Percentiles rank a stretch among this genome's conserved stretches.
Conservation (phyloP, 2,888 invertebrate genomes). For the Tenodera sinensis region DNA sequence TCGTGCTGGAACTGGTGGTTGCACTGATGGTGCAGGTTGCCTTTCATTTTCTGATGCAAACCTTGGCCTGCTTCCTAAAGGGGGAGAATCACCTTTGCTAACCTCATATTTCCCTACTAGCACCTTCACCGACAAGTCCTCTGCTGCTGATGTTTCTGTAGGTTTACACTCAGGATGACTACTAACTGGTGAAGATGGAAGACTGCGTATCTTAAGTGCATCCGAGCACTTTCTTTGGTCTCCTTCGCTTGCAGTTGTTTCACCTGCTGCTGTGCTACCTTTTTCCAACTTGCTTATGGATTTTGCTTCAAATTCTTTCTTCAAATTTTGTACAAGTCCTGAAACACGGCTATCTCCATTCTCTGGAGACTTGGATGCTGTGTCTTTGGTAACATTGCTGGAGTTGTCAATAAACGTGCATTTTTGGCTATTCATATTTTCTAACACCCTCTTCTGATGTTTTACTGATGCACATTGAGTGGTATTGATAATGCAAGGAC, state of each 20-base stretch:
- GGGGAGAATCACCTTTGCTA: conserved; percentile 31
- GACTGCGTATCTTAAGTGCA: conserved; percentile 49
- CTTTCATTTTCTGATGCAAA: conserved; percentile 37
- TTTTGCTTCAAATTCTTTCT: conserved; percentile 85
- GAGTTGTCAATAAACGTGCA: conserved; percentile 44
- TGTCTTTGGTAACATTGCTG: conserved; percentile 35
- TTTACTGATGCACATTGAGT: conserved; percentile 53
- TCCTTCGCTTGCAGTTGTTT: conserved; percentile 12
- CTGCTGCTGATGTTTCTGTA: conserved; percentile 42
- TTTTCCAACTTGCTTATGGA: conserved; percentile 39
- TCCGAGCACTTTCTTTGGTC: conserved; percentile 28
- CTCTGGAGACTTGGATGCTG: conserved; percentile 23
- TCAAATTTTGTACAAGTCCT: conserved; percentile 80
- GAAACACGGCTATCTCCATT: conserved; percentile 41
- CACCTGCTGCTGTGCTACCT: conserved; percentile 5
- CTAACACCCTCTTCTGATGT: conserved; percentile 51
- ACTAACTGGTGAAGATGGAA: conserved; percentile 63
- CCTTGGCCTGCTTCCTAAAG: conserved; percentile 34
- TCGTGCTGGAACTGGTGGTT: conserved; percentile 41
- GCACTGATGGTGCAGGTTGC: conserved; percentile 34
- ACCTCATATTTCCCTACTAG: conserved; percentile 73
- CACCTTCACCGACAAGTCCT: conserved; percentile 69
- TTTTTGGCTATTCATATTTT: conserved; percentile 44
- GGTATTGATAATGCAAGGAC: conserved; percentile 47
- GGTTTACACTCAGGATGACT: conserved; percentile 47